Base-by-base conservation (phyloP, 2,797 vertebrate genomes). In the Halcyon badia region DNA sequence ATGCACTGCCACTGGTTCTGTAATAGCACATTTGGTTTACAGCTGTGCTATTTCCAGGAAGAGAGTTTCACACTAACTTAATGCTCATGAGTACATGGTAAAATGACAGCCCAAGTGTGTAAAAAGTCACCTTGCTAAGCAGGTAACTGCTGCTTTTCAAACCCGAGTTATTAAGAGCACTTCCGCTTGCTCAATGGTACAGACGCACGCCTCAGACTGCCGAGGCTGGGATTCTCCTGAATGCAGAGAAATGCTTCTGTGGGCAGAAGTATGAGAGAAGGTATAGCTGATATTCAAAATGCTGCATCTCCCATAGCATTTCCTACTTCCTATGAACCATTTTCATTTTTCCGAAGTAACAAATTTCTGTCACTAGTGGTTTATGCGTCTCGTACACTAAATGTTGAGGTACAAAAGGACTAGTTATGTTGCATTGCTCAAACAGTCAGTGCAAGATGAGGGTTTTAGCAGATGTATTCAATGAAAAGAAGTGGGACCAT, bases 401-500 rank as follows among this genome's bases (percentile, higher is more conserved):
- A 39, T 3, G 6, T 37, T 46, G 66, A 78, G 90, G 71, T 48
- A 26, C 10, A 46, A 20, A 41, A 70, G 54, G 46, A 57, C 24
- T 0, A 25, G 20, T 25, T 30, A 17, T 0, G 1, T 15, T 11
- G 3, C 42, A 44, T 6, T 86, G 66, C 51, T 62, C 0, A 0
- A n/a, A 75, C 52, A 26, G 24, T 5, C 33, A 39, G 46, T 28
- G 28, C 17, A 39, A 73, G 57, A 19, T 33, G 19, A 1, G 2
- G 35, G 37, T 58, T 87, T 79, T 16, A 58, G 66, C 25, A 69
- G 73, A 25, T 31, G 39, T 9, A 3, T 18, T 44, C 19, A 9
- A 21, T 14, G 37, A 49, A 62, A 83, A 93, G 24, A 73, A 62
- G 30, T 6, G 21, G 72, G 68, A 37, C 31, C 76, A 77, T 39